These are phyloP conservation scores for Centropristis striata DNA, from an alignment of 2,113 vertebrate genomes.

Conservation along the genomic window DNA sequence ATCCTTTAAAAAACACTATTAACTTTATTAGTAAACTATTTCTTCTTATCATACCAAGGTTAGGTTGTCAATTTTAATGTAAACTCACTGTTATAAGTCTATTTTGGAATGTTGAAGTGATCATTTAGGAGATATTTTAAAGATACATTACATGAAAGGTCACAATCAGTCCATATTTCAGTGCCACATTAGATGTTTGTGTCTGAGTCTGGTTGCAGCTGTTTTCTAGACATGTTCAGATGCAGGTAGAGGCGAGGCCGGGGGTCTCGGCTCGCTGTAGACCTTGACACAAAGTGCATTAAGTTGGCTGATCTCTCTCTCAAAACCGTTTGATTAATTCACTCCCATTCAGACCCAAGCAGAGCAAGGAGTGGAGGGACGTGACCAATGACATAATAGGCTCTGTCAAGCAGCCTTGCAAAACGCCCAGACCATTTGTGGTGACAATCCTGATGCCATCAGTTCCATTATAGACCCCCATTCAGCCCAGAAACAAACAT, in stretches of 20 bases:
- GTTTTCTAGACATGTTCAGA: not conserved
- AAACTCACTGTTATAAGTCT: not conserved
- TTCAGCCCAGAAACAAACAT: conserved; percentile 81
- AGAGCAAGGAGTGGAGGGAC: conserved; percentile 71
- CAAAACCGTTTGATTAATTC: conserved; percentile 78
- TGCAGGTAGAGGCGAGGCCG: conserved; percentile 45
- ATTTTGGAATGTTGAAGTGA: not conserved
- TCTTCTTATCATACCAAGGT: not conserved
- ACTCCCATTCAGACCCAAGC: conserved; percentile 69
- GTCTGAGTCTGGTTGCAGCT: conserved; percentile 16
- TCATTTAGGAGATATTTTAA: not conserved
- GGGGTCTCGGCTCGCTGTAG: conserved; percentile 53
- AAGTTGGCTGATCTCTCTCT: conserved; percentile 72
- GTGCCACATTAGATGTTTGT: not conserved
- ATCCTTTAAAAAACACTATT: too few relatives aligned
- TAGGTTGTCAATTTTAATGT: not conserved
- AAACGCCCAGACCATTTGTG: conserved; percentile 85
- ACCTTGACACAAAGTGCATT: conserved; percentile 71
- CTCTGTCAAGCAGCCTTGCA: conserved; percentile 78
- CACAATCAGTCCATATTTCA: not conserved
- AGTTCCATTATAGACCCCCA: conserved; percentile 72
- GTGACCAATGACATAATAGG: conserved; percentile 82
- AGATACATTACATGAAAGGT: not conserved
- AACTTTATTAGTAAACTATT: not conserved
- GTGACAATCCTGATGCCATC: conserved; percentile 83